phyloP scores from a whole-genome alignment of 2,113 vertebrate genomes.

The Coptodon rendalli region DNA sequence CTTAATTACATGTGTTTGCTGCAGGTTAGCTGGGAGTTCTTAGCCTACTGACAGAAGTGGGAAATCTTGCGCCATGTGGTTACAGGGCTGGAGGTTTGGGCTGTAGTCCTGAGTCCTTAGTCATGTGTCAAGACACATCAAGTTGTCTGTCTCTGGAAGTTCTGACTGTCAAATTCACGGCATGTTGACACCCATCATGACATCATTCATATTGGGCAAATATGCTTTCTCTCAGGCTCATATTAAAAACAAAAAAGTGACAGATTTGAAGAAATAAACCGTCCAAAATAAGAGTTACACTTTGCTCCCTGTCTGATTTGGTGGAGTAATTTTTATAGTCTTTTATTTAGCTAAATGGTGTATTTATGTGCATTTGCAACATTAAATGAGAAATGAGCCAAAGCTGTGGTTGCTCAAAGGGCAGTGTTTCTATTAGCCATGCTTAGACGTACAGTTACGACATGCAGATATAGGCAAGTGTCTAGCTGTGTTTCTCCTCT shows the following conservation, averaged over 20 bases:
- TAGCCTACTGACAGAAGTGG: neutral
- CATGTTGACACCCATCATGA: constrained; percentile 41
- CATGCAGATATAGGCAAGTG: neutral
- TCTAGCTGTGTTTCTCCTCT: neutral
- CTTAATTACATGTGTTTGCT: neutral
- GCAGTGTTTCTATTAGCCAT: neutral
- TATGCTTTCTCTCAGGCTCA: neutral
- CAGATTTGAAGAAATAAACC: neutral
- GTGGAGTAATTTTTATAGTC: neutral
- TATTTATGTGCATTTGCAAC: neutral
- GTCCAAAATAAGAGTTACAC: neutral
- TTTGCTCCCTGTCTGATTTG: neutral
- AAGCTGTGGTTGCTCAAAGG: neutral
- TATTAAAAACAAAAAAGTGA: neutral
- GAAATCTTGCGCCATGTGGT: constrained; percentile 29
- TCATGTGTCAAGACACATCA: constrained; percentile 27
- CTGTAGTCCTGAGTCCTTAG: constrained; percentile 4
- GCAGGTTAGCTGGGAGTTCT: neutral
- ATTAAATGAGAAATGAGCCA: neutral
- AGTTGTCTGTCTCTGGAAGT: constrained; percentile 22
- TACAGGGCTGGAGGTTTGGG: constrained; percentile 12
- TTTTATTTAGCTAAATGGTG: neutral
- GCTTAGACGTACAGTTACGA: neutral
- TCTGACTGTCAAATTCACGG: constrained; percentile 7
- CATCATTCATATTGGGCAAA: constrained; percentile 26